Base-by-base conservation (phyloP, 2,888 invertebrate genomes). In the Palloptera scutellata region DNA sequence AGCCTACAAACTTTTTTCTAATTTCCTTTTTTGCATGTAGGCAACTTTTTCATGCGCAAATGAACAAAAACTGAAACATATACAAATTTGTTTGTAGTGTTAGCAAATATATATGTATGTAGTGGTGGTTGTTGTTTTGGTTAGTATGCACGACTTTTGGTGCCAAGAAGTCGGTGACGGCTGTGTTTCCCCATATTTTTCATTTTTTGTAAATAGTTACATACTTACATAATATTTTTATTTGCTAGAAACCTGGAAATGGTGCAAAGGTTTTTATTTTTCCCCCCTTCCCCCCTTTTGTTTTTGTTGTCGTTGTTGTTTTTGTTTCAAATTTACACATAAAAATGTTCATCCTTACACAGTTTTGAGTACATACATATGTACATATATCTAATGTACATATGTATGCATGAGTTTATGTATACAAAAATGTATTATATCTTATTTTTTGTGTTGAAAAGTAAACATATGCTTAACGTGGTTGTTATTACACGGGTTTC, bases 91-190 rank as follows among this genome's bases (percentile, higher is more conserved):
- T 8, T 48, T 10, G 13, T 8, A 15, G n/a, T 19, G 57, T 64
- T 65, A n/a, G n/a, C n/a, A n/a, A n/a, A n/a, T n/a, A n/a, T n/a
- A n/a, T n/a, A n/a, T n/a, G n/a, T n/a, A n/a, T 67, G 53, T 70
- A 67, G n/a, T 13, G 57, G 42, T 57, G 59, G 30, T 63, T 68
- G 52, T 51, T 10, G 9, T n/a, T 53, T 40, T 63, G 17, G 42
- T 65, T 30, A 45, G 41, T 61, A 45, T 11, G 55, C 8, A 62
- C 57, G 20, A 48, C 12, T 30, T 68, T 66, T 68, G 67, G 72
- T 70, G 71, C 69, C 71, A 70, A 67, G 67, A 66, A 68, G 70
- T 68, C 68, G 67, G 53, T 67, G 61, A 45, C 66, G 61, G 30
- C 41, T 57, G 20, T 13, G 5, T 53, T 53, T 19, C 53, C 15